Evolutionary conservation across 1,140 invertebrate genomes (phyloP).

Genomic region (Magallana ariakensis): DNA sequence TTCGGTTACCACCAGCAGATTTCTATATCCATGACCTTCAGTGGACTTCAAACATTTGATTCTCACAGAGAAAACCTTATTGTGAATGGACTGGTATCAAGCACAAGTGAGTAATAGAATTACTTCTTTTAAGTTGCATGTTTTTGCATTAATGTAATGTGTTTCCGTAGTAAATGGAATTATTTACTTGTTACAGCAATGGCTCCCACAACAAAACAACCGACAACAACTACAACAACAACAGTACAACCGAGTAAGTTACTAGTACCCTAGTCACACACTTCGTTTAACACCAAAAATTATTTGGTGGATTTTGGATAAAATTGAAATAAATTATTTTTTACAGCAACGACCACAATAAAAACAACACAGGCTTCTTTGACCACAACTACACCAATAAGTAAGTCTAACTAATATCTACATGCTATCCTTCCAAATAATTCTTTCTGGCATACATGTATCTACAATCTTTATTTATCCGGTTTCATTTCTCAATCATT

Average conservation of each 20-base stretch:
- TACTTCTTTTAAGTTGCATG: background rate
- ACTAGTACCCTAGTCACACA: too few species aligned
- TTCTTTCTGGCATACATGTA: background rate
- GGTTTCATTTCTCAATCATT: background rate
- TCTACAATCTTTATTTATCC: background rate
- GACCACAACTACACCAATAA: background rate
- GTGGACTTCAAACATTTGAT: conserved; percentile 51
- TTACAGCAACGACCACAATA: background rate
- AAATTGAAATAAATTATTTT: too few species aligned
- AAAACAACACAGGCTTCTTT: background rate
- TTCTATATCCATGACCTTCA: conserved; percentile 47
- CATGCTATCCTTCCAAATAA: too few species aligned
- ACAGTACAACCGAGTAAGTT: background rate
- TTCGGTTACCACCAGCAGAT: conserved; percentile 28
- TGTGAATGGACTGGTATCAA: conserved; percentile 35
- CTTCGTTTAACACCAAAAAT: too few species aligned
- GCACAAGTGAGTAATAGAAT: background rate
- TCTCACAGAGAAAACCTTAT: conserved; percentile 47
- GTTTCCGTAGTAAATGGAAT: too few species aligned
- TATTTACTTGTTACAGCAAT: background rate
- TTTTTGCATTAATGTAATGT: too few species aligned
- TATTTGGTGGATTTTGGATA: too few species aligned
- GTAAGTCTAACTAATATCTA: background rate
- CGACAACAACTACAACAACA: background rate
- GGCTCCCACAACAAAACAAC: too few species aligned